Evolutionary conservation across 2,113 vertebrate genomes (phyloP).

Genomic region (Hippotragus niger): DNA sequence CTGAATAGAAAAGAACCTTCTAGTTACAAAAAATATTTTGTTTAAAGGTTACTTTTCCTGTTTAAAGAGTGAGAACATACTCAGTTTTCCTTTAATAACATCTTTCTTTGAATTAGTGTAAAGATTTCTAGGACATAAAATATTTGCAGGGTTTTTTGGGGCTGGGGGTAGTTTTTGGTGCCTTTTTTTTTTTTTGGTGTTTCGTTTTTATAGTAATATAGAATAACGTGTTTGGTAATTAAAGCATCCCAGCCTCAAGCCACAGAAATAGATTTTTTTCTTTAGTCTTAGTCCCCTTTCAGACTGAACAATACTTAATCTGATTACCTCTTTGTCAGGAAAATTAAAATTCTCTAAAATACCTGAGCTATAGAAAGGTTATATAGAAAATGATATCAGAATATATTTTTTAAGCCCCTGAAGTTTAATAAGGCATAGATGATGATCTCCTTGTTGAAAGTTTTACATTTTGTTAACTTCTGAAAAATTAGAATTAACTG

Average conservation of each 20-base stretch:
- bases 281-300: background rate
- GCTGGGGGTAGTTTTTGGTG: background rate
- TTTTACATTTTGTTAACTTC: background rate
- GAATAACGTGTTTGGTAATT: background rate
- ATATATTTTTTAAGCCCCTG: background rate
- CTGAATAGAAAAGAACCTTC: background rate
- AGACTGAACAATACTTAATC: background rate
- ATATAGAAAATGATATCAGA: background rate
- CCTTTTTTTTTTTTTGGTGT: background rate
- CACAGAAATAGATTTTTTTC: background rate
- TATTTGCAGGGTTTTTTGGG: background rate
- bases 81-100: background rate
- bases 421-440: background rate
- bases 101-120: background rate
- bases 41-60: background rate
- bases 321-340: background rate
- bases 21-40: background rate
- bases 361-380: background rate
- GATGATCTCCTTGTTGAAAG: background rate
- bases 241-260: background rate
- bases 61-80: background rate
- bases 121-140: background rate
- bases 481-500: background rate
- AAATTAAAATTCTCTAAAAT: background rate
- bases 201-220: background rate